Percentiles rank a stretch among this genome's conserved stretches.
These are phyloP conservation scores for Pectinophora gossypiella DNA, from an alignment of 1,140 invertebrate species.

Conservation along the genomic window DNA sequence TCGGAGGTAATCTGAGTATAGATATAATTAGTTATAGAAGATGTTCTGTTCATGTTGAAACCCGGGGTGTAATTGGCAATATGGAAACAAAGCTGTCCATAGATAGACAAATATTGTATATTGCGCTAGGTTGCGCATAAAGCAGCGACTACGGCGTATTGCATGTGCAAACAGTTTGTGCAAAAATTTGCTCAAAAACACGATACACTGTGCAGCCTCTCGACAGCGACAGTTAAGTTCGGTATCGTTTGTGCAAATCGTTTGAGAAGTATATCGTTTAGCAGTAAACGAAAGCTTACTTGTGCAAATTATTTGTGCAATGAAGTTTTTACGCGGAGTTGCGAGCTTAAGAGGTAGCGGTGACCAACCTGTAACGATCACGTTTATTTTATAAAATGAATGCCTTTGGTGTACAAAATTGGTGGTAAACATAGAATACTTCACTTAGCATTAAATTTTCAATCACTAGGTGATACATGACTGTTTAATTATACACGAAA, in stretches of 20 bases:
- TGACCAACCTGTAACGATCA: background rate
- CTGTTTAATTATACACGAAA: constrained; percentile 17
- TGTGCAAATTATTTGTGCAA: no score
- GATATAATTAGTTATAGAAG: background rate
- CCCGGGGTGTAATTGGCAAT: background rate
- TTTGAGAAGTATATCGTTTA: no score
- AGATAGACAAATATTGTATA: constrained; percentile 2
- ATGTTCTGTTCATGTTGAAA: background rate
- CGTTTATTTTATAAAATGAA: background rate
- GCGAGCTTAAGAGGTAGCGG: no score
- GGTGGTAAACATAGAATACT: constrained; percentile 2
- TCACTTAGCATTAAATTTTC: constrained; percentile 4
- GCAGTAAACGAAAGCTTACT: no score
- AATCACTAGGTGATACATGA: constrained; percentile 10
- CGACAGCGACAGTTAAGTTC: no score
- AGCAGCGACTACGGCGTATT: no score
- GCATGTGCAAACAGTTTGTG: no score
- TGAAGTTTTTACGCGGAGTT: no score
- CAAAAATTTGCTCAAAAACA: no score
- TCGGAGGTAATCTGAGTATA: background rate
- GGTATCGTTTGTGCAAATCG: no score
- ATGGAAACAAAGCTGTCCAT: background rate
- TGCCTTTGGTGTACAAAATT: constrained; percentile 15
- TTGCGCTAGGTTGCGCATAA: background rate
- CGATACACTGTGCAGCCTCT: no score